Evolutionary conservation across 92 coral and sea anemone species (phyloP), one percentile per base, ranked within the genome.

Genomic region (Umimayanthus kanabou): DNA sequence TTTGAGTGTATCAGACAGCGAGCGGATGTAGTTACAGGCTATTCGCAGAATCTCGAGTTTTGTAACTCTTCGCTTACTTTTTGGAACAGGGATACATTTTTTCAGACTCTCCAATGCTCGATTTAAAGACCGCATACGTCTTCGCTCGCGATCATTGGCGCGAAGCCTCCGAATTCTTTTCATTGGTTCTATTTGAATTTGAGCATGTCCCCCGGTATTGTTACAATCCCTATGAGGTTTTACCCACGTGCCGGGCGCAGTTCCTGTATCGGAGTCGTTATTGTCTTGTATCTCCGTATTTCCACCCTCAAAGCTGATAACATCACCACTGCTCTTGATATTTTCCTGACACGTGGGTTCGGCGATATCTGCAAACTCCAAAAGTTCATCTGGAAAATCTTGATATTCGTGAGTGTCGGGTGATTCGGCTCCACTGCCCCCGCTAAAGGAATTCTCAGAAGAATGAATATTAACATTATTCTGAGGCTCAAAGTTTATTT

Each of bases 161-260:
- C 99, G 99, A 77, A 95, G 95, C 78, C 99, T 93, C n/a, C 99
- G 95, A 30, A 97, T 91, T 88, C 97, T 93, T 89, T 97, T 97
- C 89, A 97, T 84, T 5, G 99, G 99, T 65, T 95, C 97, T 76
- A 88, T 89, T n/a, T 93, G 93, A 77, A 86, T 89, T 58, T 81
- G 89, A 73, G 93, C 86, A 43, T 87, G 64, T 65, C 88, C 89
- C 13, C 57, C 64, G 76, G 87, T 91, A 83, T 45, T 87, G 92
- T 91, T 87, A 76, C 88, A 64, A 2, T 88, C 93, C 39, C 69
- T 85, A 37, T 88, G 90, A 65, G 88, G 77, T 78, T 80, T 90
- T 23, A 83, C 15, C 93, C 94, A 91, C 89, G 95, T 92, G 93
- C 93, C 91, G 40, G 75, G 65, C 58, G 90, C 74, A 61, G 94